Evolutionary conservation across 2,888 invertebrate species (phyloP).

Genomic region (Hirtodrosophila duncani): DNA sequence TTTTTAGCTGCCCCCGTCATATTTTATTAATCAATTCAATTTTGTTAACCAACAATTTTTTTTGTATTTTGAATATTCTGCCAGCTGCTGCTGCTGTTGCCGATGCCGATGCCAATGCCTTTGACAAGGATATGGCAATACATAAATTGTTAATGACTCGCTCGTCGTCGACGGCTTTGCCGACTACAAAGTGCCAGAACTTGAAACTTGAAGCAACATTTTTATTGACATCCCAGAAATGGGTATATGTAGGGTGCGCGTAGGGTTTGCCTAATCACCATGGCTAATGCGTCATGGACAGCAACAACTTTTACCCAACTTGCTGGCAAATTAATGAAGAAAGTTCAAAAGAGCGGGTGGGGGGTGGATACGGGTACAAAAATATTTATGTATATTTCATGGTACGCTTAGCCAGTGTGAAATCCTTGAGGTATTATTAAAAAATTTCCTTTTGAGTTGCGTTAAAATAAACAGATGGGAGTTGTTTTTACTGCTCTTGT

Average conservation of each 20-base stretch:
- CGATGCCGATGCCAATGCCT: conserved; percentile 7
- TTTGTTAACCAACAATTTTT: conserved; percentile 49
- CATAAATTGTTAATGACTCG: conserved; percentile 61
- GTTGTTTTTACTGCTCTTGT: conserved; percentile 21
- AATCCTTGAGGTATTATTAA: conserved; percentile 69
- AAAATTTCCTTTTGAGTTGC: conserved; percentile 44
- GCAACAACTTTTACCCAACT: background rate
- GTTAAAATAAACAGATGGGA: conserved; percentile 33
- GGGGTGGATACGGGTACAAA: conserved; percentile 30
- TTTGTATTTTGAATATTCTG: conserved; percentile 27
- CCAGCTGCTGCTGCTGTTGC: conserved; percentile 13
- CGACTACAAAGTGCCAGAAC: conserved; percentile 44
- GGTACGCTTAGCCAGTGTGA: background rate
- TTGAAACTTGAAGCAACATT: conserved; percentile 56
- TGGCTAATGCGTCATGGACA: conserved; percentile 37
- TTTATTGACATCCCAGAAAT: conserved; percentile 18
- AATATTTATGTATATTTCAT: conserved; percentile 54
- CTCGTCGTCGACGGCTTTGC: conserved; percentile 1
- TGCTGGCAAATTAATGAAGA: conserved; percentile 59
- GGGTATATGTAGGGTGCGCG: background rate
- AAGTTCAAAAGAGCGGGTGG: conserved; percentile 46
- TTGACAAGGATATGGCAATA: too few species aligned
- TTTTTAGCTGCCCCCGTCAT: conserved; percentile 12
- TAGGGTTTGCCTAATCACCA: conserved; percentile 39
- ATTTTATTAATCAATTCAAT: conserved; percentile 65